Percentiles rank a stretch among this genome's conserved stretches.
Evolutionary conservation across 1,140 invertebrate genomes (phyloP).

Genomic region (Temnothorax longispinosus): DNA sequence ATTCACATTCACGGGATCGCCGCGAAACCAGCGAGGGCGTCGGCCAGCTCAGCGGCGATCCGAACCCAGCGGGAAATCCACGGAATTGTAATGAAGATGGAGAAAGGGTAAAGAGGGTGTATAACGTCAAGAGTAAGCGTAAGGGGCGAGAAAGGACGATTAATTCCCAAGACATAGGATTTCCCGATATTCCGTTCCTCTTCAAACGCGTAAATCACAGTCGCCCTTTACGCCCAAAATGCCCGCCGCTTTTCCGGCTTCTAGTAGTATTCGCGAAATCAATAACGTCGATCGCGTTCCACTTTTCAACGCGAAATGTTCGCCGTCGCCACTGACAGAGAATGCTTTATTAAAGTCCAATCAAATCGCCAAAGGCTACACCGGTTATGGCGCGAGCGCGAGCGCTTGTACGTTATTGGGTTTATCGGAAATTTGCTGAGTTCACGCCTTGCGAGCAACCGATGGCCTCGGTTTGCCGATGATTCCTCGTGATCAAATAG

Average conservation of each 20-base stretch:
- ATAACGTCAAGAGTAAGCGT: conserved; percentile 58
- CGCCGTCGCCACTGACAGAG: conserved; percentile 60
- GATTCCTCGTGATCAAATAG: conserved; percentile 42
- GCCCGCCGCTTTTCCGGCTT: conserved; percentile 34
- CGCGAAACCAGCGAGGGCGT: conserved; percentile 2
- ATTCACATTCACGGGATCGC: conserved; percentile 52
- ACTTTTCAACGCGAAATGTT: conserved; percentile 59
- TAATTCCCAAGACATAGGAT: conserved; percentile 55
- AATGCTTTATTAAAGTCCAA: conserved; percentile 71
- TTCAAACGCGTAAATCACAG: conserved; percentile 42
- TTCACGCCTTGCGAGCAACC: conserved; percentile 60
- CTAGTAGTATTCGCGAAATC: conserved; percentile 52
- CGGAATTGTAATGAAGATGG: conserved; percentile 70
- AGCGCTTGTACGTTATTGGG: conserved; percentile 67
- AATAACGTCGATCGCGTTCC: conserved; percentile 59
- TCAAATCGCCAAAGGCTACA: conserved; percentile 65
- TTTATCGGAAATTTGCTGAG: conserved; percentile 71
- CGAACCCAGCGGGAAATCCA: conserved; percentile 55
- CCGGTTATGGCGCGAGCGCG: conserved; percentile 63
- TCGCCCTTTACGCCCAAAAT: conserved; percentile 29
- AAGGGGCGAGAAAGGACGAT: conserved; percentile 46
- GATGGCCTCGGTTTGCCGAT: conserved; percentile 30
- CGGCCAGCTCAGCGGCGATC: neutral
- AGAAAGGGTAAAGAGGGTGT: conserved; percentile 19
- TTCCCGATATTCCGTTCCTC: conserved; percentile 29